A percentile compares a stretch with the other conserved stretches of the same genome.
Conservation (phyloP, 1,140 invertebrate species). For the Drosophila kurseongensis region DNA sequence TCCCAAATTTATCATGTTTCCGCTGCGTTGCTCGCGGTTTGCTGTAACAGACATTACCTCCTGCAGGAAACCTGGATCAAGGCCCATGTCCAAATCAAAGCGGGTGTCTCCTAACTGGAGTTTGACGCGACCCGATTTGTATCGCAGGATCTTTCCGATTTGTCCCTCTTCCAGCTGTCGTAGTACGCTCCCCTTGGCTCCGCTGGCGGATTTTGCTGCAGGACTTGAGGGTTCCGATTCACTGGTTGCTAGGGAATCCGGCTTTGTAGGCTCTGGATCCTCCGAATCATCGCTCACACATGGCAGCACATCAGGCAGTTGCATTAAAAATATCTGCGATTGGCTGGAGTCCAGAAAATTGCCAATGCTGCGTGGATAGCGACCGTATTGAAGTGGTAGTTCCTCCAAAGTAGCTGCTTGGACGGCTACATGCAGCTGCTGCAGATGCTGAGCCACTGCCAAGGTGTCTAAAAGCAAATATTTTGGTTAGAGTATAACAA, state of each 20-base stretch:
- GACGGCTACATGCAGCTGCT: slow-evolving; percentile 44
- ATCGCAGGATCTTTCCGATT: slow-evolving; percentile 86
- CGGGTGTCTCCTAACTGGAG: slow-evolving; percentile 85
- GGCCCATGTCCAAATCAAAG: slow-evolving; percentile 85
- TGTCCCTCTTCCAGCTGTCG: slow-evolving; percentile 86
- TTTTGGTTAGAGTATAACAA: not conserved
- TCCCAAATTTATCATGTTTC: slow-evolving; percentile 84
- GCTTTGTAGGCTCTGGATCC: slow-evolving; percentile 24
- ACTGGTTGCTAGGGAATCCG: slow-evolving; percentile 10
- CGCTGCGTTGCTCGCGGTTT: slow-evolving; percentile 78
- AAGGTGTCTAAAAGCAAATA: slow-evolving; percentile 35
- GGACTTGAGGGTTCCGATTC: slow-evolving; percentile 37
- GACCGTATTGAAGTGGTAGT: slow-evolving; percentile 64
- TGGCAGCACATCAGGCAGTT: slow-evolving; percentile 85
- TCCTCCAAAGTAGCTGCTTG: slow-evolving; percentile 42
- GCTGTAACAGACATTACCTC: slow-evolving; percentile 82
- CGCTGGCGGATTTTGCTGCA: slow-evolving; percentile 2
- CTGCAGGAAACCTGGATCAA: slow-evolving; percentile 84
- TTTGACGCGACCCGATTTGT: slow-evolving; percentile 86
- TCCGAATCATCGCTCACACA: slow-evolving; percentile 78
- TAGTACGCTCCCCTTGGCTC: slow-evolving; percentile 51
- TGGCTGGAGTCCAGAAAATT: slow-evolving; percentile 55
- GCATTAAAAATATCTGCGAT: slow-evolving; percentile 76
- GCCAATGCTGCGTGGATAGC: slow-evolving; percentile 64
- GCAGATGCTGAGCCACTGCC: slow-evolving; percentile 57